Conservation (phyloP, 35 echinoderm and acorn worm species). For the Diadema setosum region DNA sequence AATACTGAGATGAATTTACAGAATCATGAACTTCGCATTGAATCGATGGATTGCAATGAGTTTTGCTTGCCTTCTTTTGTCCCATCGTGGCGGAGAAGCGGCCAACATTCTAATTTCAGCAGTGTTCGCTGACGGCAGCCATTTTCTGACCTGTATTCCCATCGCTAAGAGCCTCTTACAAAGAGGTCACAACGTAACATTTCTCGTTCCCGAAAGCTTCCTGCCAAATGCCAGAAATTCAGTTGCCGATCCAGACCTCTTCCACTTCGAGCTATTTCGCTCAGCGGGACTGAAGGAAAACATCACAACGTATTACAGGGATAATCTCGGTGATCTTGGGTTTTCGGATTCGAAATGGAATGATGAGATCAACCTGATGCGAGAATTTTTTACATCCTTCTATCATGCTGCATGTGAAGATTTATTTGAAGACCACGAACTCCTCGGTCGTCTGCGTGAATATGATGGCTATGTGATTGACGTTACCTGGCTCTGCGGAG, state of each 20-base stretch:
- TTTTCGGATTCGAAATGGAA: background rate
- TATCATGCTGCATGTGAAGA: too few relatives aligned
- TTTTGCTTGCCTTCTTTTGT: too few relatives aligned
- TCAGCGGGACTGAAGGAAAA: background rate
- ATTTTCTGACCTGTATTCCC: background rate
- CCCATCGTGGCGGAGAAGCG: too few relatives aligned
- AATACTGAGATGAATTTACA: too few relatives aligned
- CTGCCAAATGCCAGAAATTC: background rate
- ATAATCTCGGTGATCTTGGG: background rate
- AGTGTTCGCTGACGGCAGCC: background rate
- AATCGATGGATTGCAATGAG: too few relatives aligned
- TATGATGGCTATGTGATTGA: background rate
- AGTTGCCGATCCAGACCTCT: background rate
- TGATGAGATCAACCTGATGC: background rate
- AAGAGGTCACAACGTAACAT: background rate
- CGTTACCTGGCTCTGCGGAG: background rate
- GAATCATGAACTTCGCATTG: too few relatives aligned
- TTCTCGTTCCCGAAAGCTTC: background rate
- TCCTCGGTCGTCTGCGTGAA: background rate
- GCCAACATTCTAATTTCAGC: slow-evolving; percentile 2
- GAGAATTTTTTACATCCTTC: background rate
- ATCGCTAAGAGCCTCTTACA: background rate
- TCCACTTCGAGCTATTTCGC: background rate
- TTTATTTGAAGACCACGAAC: too few relatives aligned
- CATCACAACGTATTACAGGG: background rate